phyloP scores from a whole-genome alignment of 2,888 invertebrate genomes.

The Acrobasis suavella region DNA sequence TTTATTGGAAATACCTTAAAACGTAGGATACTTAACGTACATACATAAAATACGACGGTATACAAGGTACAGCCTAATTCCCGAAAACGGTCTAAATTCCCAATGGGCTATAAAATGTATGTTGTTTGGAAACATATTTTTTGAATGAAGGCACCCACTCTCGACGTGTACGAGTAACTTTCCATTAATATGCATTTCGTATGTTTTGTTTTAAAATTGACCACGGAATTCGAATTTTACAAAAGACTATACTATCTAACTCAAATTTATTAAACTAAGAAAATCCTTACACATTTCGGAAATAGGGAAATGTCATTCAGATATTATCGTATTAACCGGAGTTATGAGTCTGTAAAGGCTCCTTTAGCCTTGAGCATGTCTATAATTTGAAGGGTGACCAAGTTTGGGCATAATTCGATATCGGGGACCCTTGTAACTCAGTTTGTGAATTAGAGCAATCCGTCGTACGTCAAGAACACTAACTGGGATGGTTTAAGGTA shows the following conservation, averaged over 20 bases:
- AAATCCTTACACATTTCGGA: too few species aligned
- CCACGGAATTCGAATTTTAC: too few species aligned
- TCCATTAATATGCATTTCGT: not conserved
- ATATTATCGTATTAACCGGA: slow-evolving; percentile 51
- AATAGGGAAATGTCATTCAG: slow-evolving; percentile 37
- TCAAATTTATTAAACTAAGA: too few species aligned
- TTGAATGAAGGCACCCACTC: not conserved
- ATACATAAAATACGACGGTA: not conserved
- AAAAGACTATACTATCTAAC: too few species aligned
- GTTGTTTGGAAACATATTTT: not conserved
- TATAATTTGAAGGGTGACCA: slow-evolving; percentile 39
- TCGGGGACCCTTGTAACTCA: slow-evolving; percentile 59
- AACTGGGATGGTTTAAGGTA: slow-evolving; percentile 38
- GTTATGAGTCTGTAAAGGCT: slow-evolving; percentile 46
- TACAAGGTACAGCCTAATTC: not conserved
- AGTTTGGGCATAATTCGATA: slow-evolving; percentile 61
- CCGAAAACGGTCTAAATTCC: not conserved
- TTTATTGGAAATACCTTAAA: not conserved
- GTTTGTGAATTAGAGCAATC: slow-evolving; percentile 61
- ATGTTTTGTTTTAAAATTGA: slow-evolving; percentile 32
- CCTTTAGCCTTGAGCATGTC: slow-evolving; percentile 29
- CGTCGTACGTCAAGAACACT: slow-evolving; percentile 49
- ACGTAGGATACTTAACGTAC: not conserved
- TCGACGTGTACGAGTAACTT: not conserved
- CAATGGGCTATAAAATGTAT: not conserved